phyloP scores from a whole-genome alignment of 2,797 vertebrate genomes.

The Danio choprae region DNA sequence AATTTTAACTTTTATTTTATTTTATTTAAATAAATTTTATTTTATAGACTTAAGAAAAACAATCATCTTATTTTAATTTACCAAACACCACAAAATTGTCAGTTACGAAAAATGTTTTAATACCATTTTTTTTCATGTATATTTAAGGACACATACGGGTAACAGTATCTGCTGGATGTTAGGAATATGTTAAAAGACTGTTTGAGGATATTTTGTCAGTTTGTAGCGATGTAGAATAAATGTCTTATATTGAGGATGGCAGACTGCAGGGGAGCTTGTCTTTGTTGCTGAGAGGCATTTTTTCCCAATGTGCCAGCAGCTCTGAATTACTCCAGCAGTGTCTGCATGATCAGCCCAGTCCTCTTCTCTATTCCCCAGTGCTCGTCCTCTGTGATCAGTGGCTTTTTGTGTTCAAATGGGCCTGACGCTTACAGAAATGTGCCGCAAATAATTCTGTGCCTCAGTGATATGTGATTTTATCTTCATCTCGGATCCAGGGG shows the following conservation, averaged over 20 bases:
- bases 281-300: slow-evolving; percentile 49
- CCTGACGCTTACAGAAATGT: slow-evolving; percentile 38
- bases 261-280: slow-evolving; percentile 21
- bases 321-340: slow-evolving; percentile 57
- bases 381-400: slow-evolving; percentile 51
- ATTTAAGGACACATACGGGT: background rate
- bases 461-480: slow-evolving; percentile 33
- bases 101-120: slow-evolving; percentile 3
- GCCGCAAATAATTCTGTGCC: slow-evolving; percentile 43
- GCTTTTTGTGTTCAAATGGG: slow-evolving; percentile 40
- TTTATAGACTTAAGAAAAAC: too few species aligned
- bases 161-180: slow-evolving; percentile 1
- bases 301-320: slow-evolving; percentile 59
- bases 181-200: slow-evolving; percentile 24
- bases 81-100: too few species aligned
- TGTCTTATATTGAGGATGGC: slow-evolving; percentile 9
- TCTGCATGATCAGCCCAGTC: slow-evolving; percentile 35
- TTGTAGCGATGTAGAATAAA: slow-evolving; percentile 31
- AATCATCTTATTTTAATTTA: too few species aligned
- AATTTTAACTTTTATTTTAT: too few species aligned
- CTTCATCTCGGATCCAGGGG: slow-evolving; percentile 13
- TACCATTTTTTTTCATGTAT: slow-evolving; percentile 8
- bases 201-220: slow-evolving; percentile 17
- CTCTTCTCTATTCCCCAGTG: background rate
- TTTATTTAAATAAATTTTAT: too few species aligned